A percentile compares a stretch with the other conserved stretches of the same genome.
These are phyloP conservation scores for Trissolcus brochymenae DNA, from an alignment of 2,888 invertebrate species.

Conservation along the genomic window DNA sequence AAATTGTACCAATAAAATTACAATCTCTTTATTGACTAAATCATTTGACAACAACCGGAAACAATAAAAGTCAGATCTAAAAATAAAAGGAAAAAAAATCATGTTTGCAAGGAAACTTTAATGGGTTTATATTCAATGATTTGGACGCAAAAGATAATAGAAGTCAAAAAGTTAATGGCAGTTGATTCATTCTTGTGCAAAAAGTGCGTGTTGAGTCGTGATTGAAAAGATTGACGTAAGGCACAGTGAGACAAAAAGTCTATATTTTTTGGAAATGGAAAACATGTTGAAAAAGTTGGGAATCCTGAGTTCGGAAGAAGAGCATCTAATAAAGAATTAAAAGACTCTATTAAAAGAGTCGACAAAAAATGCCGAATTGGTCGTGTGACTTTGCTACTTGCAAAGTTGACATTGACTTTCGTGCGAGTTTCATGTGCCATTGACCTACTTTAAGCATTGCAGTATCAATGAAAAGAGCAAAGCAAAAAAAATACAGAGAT, in stretches of 20 bases:
- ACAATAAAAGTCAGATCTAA: conserved; percentile 1
- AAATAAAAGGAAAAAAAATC: not conserved
- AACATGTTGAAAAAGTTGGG: too few relatives aligned
- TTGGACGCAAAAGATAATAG: conserved; percentile 17
- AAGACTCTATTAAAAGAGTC: conserved; percentile 11
- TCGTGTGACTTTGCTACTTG: too few relatives aligned
- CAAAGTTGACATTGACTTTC: conserved; percentile 22
- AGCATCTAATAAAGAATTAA: not conserved
- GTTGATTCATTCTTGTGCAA: conserved; percentile 12
- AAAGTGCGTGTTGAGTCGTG: conserved; percentile 20
- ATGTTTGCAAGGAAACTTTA: conserved; percentile 10
- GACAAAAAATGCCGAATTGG: not conserved
- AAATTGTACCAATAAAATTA: conserved; percentile 16
- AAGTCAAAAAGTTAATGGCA: conserved; percentile 35
- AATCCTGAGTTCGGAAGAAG: too few relatives aligned
- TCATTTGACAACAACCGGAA: conserved; percentile 1
- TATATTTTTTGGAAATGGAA: conserved; percentile 28
- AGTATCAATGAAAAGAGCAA: conserved; percentile 35
- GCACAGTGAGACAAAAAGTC: conserved; percentile 13
- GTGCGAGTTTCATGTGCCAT: conserved; percentile 27
- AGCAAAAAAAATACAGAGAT: conserved; percentile 2
- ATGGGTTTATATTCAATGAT: conserved; percentile 15
- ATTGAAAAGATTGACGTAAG: conserved; percentile 25
- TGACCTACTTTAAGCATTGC: conserved; percentile 51
- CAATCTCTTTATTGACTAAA: not conserved